Evolutionary conservation across 2,888 invertebrate genomes (phyloP).

Genomic region (Myathropa florea): DNA sequence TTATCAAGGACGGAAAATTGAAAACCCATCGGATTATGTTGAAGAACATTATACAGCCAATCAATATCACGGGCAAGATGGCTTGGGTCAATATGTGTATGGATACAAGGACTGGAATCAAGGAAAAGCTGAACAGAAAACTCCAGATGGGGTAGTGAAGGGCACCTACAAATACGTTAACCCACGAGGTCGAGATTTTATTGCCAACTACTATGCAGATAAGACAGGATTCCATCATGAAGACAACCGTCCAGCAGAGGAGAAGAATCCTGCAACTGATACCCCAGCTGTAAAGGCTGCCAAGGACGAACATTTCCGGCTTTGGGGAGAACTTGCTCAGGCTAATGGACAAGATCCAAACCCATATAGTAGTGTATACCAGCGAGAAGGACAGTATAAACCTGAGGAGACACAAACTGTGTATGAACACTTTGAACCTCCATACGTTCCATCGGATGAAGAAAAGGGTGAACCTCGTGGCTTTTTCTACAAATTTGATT

Average conservation of each 20-base stretch:
- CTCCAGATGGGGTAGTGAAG: conserved; percentile 84
- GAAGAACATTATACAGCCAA: conserved; percentile 87
- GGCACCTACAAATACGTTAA: conserved; percentile 88
- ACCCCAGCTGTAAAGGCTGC: conserved; percentile 87
- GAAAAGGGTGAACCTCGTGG: conserved; percentile 85
- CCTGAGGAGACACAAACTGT: conserved; percentile 75
- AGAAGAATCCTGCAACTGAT: conserved; percentile 85
- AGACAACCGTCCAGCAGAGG: conserved; percentile 86
- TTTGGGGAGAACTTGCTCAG: conserved; percentile 86
- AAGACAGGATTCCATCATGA: conserved; percentile 89
- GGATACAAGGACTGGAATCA: conserved; percentile 89
- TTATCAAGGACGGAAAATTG: conserved; percentile 83
- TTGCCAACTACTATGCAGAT: conserved; percentile 86
- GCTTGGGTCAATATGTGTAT: conserved; percentile 87
- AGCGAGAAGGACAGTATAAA: conserved; percentile 76
- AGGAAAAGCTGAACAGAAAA: conserved; percentile 87
- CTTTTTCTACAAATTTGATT: conserved; percentile 87
- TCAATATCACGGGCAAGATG: conserved; percentile 88
- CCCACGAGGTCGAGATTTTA: conserved; percentile 80
- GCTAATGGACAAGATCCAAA: conserved; percentile 81
- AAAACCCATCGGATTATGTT: conserved; percentile 85
- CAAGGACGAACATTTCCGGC: conserved; percentile 85
- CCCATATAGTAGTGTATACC: conserved; percentile 79
- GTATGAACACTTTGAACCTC: conserved; percentile 77
- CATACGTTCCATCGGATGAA: conserved; percentile 80